Evolutionary conservation across 2,888 invertebrate genomes (phyloP).

Genomic region (Parthenolecanium corni): DNA sequence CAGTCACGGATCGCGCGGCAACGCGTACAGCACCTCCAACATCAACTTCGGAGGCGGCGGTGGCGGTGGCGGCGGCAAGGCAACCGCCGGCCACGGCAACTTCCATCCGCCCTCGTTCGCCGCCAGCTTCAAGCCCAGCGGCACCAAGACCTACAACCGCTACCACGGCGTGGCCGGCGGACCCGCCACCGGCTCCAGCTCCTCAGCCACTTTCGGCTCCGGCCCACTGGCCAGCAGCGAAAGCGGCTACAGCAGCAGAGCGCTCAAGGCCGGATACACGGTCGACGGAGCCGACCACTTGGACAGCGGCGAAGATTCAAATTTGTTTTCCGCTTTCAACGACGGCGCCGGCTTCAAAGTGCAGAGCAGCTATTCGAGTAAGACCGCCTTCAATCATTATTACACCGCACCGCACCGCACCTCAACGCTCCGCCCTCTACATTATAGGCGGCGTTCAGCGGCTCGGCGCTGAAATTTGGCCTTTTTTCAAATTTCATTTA

Average conservation of each 20-base stretch:
- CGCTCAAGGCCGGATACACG: conserved; percentile 14
- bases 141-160: conserved; percentile 13
- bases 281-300: conserved; percentile 1
- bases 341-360: conserved; percentile 27
- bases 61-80: not conserved
- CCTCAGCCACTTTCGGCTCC: not conserved
- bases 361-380: conserved; percentile 28
- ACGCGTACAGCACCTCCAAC: conserved; percentile 25
- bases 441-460: too few relatives aligned
- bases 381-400: not conserved
- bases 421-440: too few relatives aligned
- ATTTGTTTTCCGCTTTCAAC: conserved; percentile 9
- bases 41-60: conserved; percentile 1
- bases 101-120: conserved; percentile 19
- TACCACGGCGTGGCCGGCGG: conserved; percentile 5
- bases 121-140: conserved; percentile 5
- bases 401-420: too few relatives aligned
- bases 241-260: conserved; percentile 19
- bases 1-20: conserved; percentile 20
- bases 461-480: too few relatives aligned
- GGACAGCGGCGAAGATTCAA: conserved; percentile 14
- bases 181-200: not conserved
- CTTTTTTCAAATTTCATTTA: too few relatives aligned
- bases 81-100: conserved; percentile 9
- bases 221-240: not conserved